These are phyloP conservation scores for Felis chaus DNA, from an alignment of 2,113 vertebrate genomes.

Conservation along the genomic window DNA sequence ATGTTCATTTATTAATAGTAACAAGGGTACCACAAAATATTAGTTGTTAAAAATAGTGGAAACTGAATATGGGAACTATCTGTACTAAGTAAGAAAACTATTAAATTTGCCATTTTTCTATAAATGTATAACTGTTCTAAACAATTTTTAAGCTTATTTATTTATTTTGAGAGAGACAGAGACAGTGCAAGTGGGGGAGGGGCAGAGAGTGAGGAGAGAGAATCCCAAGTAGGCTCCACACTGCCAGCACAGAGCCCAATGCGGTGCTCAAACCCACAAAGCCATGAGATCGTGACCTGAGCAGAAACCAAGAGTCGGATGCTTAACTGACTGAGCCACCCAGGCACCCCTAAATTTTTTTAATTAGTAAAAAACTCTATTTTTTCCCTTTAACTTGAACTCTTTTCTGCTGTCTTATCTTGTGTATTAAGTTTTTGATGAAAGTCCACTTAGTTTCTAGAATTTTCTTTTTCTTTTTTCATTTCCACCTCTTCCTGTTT, in stretches of 20 bases:
- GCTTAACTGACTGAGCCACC: no score
- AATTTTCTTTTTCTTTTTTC: conserved; percentile 6
- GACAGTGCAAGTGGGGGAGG: no score
- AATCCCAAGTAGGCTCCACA: no score
- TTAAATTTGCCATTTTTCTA: background rate
- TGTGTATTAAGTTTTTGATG: background rate
- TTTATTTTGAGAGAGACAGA: no score
- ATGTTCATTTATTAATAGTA: background rate
- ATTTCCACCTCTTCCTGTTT: background rate
- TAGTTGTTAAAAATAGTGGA: background rate
- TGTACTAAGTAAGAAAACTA: background rate
- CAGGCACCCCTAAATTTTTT: background rate
- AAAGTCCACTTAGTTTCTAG: background rate
- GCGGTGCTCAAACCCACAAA: no score
- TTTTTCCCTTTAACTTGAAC: background rate
- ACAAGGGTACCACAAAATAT: background rate
- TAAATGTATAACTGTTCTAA: background rate
- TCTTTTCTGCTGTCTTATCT: background rate
- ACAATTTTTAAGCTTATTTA: no score
- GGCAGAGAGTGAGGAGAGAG: no score
- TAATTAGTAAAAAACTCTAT: background rate
- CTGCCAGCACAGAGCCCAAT: no score
- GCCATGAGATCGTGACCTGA: no score
- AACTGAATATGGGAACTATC: background rate
- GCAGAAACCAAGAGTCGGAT: no score